Conservation (phyloP, 2,113 vertebrate genomes). For the Halichoerus grypus region DNA sequence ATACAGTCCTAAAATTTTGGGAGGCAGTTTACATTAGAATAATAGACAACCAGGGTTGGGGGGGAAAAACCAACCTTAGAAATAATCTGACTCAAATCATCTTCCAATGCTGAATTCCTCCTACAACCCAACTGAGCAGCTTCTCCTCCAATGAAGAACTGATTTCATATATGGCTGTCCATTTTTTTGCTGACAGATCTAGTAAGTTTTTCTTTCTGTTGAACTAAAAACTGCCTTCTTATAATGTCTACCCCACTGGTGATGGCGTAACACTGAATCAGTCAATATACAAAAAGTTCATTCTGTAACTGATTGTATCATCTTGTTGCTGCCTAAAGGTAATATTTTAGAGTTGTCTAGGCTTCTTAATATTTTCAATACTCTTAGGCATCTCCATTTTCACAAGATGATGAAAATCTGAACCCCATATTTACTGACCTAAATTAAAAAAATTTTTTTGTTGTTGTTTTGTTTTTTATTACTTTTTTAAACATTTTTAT, state of each 20-base stretch:
- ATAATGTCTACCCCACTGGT: neutral
- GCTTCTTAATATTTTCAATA: neutral
- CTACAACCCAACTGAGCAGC: neutral
- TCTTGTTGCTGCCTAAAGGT: neutral
- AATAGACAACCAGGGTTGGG: neutral
- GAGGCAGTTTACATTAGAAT: neutral
- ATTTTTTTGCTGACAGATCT: neutral
- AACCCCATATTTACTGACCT: neutral
- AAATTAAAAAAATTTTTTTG: neutral
- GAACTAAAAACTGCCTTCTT: neutral
- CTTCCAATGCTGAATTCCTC: neutral
- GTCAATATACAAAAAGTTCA: neutral
- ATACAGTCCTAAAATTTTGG: neutral
- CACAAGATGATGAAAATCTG: neutral
- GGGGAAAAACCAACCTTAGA: neutral
- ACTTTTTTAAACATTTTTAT: no score
- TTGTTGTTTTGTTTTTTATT: no score
- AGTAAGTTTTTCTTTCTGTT: neutral
- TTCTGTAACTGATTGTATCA: neutral
- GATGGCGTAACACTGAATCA: neutral
- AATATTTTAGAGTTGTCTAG: neutral
- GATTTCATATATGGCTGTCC: neutral
- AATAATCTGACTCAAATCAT: neutral
- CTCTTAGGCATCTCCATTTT: neutral
- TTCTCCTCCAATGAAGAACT: neutral